A percentile compares a stretch with the other conserved stretches of the same genome.
phyloP scores from a whole-genome alignment of 2,888 invertebrate species.

The Bellardia pandia region DNA sequence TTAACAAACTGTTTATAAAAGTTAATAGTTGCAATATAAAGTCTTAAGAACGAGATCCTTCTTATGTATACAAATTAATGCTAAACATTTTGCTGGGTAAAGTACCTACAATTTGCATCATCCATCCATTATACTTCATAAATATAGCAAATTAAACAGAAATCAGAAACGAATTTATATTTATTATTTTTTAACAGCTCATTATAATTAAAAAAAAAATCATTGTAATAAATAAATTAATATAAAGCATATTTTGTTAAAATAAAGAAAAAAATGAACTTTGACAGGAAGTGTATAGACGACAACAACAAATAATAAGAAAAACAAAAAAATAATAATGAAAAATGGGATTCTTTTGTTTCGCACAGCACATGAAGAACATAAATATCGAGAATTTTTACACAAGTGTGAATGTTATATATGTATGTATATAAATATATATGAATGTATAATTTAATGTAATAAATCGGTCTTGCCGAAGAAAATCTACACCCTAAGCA shows the following conservation, averaged over 20 bases:
- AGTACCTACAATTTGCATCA: not conserved
- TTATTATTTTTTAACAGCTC: conserved; percentile 63
- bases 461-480: conserved; percentile 30
- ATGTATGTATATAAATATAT: no score
- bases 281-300: conserved; percentile 75
- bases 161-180: conserved; percentile 44
- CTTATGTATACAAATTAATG: no score
- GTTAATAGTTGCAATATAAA: no score
- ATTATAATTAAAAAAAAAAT: conserved; percentile 37
- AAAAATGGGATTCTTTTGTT: conserved; percentile 72
- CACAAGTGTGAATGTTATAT: conserved; percentile 39
- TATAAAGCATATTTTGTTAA: conserved; percentile 56
- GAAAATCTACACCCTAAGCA: conserved; percentile 7
- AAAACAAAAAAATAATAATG: conserved; percentile 29
- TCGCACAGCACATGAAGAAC: conserved; percentile 56
- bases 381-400: conserved; percentile 57
- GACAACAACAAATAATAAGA: conserved; percentile 54
- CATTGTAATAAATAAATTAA: conserved; percentile 65
- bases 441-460: not conserved
- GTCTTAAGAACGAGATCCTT: no score
- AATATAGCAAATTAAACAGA: conserved; percentile 21
- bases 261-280: conserved; percentile 72
- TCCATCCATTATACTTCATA: conserved; percentile 10
- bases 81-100: not conserved
- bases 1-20: no score